A percentile compares a stretch with the other conserved stretches of the same genome.
These are phyloP conservation scores for Reticulitermes speratus DNA, from an alignment of 1,140 invertebrate species.

Conservation along the genomic window DNA sequence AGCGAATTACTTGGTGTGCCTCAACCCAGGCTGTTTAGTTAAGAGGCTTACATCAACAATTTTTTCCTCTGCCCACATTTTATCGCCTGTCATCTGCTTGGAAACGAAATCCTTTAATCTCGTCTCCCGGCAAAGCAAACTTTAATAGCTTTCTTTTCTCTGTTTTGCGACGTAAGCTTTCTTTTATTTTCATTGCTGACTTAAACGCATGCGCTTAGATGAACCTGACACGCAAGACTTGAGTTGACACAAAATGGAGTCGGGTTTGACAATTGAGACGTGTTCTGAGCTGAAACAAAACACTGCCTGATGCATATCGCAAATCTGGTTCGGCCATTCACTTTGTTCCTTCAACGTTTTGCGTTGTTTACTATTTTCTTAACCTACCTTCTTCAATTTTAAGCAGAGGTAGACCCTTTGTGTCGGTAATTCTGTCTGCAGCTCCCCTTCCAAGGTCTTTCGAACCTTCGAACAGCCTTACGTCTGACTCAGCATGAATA, in stretches of 20 bases:
- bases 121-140: background rate
- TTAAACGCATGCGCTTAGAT: background rate
- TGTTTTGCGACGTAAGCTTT: background rate
- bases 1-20: too few species aligned
- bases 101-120: background rate
- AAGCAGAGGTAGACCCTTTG: too few species aligned
- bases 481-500: too few species aligned
- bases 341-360: too few species aligned
- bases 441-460: too few species aligned
- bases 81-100: constrained; percentile 10
- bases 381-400: too few species aligned
- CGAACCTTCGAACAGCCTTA: too few species aligned
- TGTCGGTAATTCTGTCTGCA: too few species aligned
- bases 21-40: background rate
- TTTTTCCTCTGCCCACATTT: background rate
- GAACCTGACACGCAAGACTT: background rate
- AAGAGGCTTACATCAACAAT: background rate
- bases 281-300: background rate
- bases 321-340: background rate
- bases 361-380: too few species aligned
- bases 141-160: background rate
- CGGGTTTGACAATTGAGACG: background rate
- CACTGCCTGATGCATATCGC: background rate
- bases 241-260: background rate
- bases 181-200: background rate